Evolutionary conservation across 64 coral and sea anemone genomes (phyloP).

Genomic region (Stichodactyla mertensii): DNA sequence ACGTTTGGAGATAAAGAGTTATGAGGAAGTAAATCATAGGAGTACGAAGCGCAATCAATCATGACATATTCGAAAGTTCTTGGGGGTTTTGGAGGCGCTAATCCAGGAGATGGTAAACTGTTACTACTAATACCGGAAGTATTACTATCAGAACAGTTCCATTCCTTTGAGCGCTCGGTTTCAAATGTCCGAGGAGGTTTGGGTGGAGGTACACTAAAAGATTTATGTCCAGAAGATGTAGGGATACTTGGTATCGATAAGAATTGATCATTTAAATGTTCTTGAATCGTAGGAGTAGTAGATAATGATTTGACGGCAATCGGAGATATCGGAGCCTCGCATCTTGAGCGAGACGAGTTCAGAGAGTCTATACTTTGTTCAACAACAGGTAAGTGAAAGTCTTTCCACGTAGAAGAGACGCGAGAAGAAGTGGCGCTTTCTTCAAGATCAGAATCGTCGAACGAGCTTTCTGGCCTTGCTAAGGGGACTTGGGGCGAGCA

Average conservation of each 20-base stretch:
- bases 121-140: background rate
- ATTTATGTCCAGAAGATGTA: background rate
- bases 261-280: background rate
- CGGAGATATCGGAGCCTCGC: background rate
- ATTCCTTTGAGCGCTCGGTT: conserved; percentile 36
- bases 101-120: background rate
- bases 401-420: conserved; percentile 41
- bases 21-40: background rate
- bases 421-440: conserved; percentile 24
- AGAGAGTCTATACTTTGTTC: conserved; percentile 45
- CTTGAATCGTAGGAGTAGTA: background rate
- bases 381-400: conserved; percentile 34
- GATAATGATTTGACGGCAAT: conserved; percentile 6
- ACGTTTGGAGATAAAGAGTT: background rate
- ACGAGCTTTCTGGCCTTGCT: conserved; percentile 52
- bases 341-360: background rate
- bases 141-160: conserved; percentile 10
- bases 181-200: conserved; percentile 66
- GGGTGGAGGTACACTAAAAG: conserved; percentile 5
- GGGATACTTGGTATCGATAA: conserved; percentile 20
- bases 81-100: conserved; percentile 47
- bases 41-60: conserved; percentile 2
- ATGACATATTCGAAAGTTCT: conserved; percentile 49
- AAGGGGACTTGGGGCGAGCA: conserved; percentile 28
- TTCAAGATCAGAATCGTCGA: conserved; percentile 51